These are phyloP conservation scores for Cryptoblepharus egeriae DNA, from an alignment of 2,797 vertebrate genomes.

Conservation along the genomic window DNA sequence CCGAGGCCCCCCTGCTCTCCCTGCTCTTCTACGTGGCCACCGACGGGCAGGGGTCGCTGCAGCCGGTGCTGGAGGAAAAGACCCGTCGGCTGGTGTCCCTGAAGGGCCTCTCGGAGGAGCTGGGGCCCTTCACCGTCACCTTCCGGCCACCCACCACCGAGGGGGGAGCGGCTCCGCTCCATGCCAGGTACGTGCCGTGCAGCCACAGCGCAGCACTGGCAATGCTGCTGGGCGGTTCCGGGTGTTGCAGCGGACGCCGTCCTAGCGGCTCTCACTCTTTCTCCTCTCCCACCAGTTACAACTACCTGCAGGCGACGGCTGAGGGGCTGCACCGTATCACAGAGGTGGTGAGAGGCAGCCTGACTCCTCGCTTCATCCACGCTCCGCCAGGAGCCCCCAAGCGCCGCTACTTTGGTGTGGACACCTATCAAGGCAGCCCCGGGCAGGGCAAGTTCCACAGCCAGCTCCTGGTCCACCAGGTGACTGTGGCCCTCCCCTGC, in stretches of 20 bases:
- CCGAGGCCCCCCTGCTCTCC: slow-evolving; percentile 83
- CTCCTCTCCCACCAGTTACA: slow-evolving; percentile 80
- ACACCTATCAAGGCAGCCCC: slow-evolving; percentile 74
- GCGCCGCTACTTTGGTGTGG: slow-evolving; percentile 86
- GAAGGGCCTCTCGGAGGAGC: slow-evolving; percentile 86
- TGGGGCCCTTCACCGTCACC: slow-evolving; percentile 89
- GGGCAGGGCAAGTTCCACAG: slow-evolving; percentile 53
- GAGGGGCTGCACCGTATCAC: slow-evolving; percentile 89
- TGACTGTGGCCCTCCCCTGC: slow-evolving; percentile 86
- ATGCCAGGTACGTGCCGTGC: slow-evolving; percentile 82
- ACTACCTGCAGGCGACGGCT: slow-evolving; percentile 83
- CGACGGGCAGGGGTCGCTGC: slow-evolving; percentile 86
- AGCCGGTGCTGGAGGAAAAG: slow-evolving; percentile 79
- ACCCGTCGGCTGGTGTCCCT: slow-evolving; percentile 82
- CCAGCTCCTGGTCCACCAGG: slow-evolving; percentile 89
- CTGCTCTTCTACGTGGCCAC: slow-evolving; percentile 93
- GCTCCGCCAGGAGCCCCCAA: slow-evolving; percentile 79
- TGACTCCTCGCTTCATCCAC: slow-evolving; percentile 85
- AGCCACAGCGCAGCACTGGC: fast-evolving
- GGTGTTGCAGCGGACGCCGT: too few relatives aligned
- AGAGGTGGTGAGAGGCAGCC: slow-evolving; percentile 86
- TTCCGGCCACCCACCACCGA: slow-evolving; percentile 84
- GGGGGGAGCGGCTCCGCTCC: slow-evolving; percentile 74
- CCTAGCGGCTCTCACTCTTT: neutral
- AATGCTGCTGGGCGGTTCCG: too few relatives aligned